Percentiles rank a stretch among this genome's conserved stretches.
Evolutionary conservation across 2,888 invertebrate species (phyloP).

Genomic region (Panorpa germanica): DNA sequence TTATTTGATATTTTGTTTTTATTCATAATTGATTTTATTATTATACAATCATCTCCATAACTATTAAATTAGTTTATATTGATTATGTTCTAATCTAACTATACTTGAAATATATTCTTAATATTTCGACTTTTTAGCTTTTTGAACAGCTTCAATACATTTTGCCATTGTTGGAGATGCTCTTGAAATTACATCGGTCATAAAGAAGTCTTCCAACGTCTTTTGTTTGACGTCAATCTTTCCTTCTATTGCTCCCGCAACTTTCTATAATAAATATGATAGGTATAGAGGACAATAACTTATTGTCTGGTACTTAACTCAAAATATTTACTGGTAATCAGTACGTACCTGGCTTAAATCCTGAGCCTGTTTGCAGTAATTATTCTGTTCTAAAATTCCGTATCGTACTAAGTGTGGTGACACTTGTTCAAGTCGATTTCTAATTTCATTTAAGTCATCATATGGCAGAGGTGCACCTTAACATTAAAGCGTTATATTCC

Average conservation of each 20-base stretch:
- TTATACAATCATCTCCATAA: too few relatives aligned
- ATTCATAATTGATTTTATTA: too few relatives aligned
- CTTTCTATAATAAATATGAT: slow-evolving; percentile 17
- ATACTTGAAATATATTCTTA: slow-evolving; percentile 9
- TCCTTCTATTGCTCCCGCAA: slow-evolving; percentile 30
- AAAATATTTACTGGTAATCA: not conserved
- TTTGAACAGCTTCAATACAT: slow-evolving; percentile 79
- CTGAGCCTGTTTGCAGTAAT: slow-evolving; percentile 65
- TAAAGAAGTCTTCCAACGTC: slow-evolving; percentile 69
- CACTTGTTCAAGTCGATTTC: slow-evolving; percentile 62
- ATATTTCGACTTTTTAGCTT: slow-evolving; percentile 33
- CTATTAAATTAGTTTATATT: too few relatives aligned
- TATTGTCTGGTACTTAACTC: not conserved
- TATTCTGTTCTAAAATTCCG: slow-evolving; percentile 67
- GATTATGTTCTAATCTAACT: too few relatives aligned
- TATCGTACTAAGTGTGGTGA: slow-evolving; percentile 79
- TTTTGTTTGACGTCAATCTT: slow-evolving; percentile 54
- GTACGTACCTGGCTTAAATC: slow-evolving; percentile 42
- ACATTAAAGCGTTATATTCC: too few relatives aligned
- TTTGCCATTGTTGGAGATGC: slow-evolving; percentile 98
- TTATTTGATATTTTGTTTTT: too few relatives aligned
- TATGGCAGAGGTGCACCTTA: slow-evolving; percentile 62
- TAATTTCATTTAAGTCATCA: slow-evolving; percentile 66
- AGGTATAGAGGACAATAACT: slow-evolving; percentile 3
- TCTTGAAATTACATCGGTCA: slow-evolving; percentile 92